These are phyloP conservation scores for Petrocephalus microphthalmus DNA, from an alignment of 2,113 vertebrate genomes.

Conservation along the genomic window DNA sequence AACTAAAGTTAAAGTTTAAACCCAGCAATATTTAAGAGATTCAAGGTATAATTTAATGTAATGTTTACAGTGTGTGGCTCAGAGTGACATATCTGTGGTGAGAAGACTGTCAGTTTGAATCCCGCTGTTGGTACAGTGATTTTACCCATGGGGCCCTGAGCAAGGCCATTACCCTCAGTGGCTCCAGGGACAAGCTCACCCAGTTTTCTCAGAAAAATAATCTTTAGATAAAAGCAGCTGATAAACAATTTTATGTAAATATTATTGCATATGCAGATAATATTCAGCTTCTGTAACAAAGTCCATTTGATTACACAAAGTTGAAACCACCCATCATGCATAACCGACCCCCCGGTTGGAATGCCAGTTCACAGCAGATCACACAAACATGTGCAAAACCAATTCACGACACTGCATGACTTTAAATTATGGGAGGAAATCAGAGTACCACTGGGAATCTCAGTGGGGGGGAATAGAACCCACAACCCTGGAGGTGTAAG, in stretches of 20 bases:
- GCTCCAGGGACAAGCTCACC: background rate
- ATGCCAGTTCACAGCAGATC: background rate
- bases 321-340: background rate
- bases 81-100: background rate
- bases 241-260: background rate
- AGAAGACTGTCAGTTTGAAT: background rate
- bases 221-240: background rate
- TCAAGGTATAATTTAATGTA: background rate
- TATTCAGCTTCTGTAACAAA: background rate
- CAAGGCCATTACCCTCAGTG: background rate
- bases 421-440: background rate
- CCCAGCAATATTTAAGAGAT: background rate
- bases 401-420: background rate
- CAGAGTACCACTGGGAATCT: background rate
- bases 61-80: background rate
- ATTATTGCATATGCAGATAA: background rate
- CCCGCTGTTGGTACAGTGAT: background rate
- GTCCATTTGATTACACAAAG: background rate
- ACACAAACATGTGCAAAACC: background rate
- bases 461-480: background rate
- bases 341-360: background rate
- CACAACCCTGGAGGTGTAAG: background rate
- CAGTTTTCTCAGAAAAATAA: background rate
- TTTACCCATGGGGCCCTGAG: background rate
- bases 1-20: background rate